These are phyloP conservation scores for Dexiosoma caninum DNA, from an alignment of 2,888 invertebrate genomes.

Conservation along the genomic window DNA sequence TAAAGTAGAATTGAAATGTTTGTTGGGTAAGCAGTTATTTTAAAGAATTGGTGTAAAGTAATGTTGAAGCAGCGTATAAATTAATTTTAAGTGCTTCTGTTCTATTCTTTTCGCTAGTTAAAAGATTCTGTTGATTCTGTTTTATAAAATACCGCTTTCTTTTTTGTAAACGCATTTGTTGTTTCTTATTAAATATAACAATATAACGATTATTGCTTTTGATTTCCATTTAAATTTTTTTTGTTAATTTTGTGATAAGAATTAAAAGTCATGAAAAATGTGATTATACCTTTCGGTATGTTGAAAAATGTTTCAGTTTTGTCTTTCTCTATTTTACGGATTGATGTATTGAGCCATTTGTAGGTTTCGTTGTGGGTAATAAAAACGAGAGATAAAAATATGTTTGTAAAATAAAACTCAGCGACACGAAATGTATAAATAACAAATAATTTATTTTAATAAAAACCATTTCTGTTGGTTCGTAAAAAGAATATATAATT, in stretches of 20 bases:
- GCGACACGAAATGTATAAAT: no score
- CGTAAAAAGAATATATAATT: no score
- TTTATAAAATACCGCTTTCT: conserved; percentile 18
- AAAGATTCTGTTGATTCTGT: no score
- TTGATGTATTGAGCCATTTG: background rate
- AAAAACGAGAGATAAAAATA: background rate
- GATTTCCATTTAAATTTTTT: background rate
- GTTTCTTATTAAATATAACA: no score
- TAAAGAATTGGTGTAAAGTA: background rate
- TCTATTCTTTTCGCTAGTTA: background rate
- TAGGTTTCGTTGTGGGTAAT: background rate
- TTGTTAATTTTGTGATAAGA: conserved; percentile 52
- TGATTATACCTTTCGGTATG: conserved; percentile 45
- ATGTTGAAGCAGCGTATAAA: background rate
- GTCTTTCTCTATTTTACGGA: background rate
- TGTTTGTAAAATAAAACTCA: background rate
- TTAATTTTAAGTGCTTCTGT: background rate
- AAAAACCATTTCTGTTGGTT: no score
- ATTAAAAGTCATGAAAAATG: conserved; percentile 42
- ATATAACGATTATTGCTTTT: conserved; percentile 23
- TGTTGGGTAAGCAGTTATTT: background rate
- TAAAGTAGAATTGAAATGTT: no score
- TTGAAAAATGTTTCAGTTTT: background rate
- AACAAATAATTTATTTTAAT: no score
- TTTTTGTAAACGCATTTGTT: no score